Conservation (phyloP, 30 jellyfish, hydroid and myxozoan genomes). For the Hydractinia echinata region DNA sequence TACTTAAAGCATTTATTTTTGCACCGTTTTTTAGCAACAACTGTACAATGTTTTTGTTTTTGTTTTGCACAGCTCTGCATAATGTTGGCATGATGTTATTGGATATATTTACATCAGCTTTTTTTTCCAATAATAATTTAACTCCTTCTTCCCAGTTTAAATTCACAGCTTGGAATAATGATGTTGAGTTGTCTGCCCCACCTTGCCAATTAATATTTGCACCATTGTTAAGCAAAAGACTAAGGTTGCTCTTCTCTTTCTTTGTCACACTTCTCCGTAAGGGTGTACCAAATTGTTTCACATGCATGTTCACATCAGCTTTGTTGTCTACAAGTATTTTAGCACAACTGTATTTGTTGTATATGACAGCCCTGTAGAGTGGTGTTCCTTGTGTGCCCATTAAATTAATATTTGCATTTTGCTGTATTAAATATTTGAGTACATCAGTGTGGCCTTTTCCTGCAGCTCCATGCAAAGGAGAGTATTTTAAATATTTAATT, state of each 20-base stretch:
- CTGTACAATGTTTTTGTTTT: background rate
- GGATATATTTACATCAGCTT: background rate
- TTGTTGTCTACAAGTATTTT: background rate
- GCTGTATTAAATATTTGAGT: background rate
- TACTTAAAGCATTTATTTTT: background rate
- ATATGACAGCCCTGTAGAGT: constrained; percentile 4
- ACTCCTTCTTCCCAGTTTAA: background rate
- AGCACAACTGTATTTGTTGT: background rate
- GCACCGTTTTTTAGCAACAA: constrained; percentile 14
- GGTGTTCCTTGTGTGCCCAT: constrained; percentile 19
- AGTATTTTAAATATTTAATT: background rate
- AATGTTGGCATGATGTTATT: background rate
- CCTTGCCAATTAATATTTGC: background rate
- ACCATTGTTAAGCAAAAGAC: background rate
- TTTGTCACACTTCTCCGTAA: background rate
- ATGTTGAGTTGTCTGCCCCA: background rate
- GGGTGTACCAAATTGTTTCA: background rate
- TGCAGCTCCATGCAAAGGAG: constrained; percentile 18
- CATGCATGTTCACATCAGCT: constrained; percentile 4
- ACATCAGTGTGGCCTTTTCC: constrained; percentile 2
- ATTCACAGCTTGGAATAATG: background rate
- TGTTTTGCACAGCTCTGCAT: constrained; percentile 12
- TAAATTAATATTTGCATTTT: background rate
- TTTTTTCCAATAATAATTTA: background rate
- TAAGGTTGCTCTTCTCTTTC: background rate